Evolutionary conservation across 35 echinoderm and acorn worm genomes (phyloP), one percentile per base, ranked within the genome.

Genomic region (Holothuria glaberrima): DNA sequence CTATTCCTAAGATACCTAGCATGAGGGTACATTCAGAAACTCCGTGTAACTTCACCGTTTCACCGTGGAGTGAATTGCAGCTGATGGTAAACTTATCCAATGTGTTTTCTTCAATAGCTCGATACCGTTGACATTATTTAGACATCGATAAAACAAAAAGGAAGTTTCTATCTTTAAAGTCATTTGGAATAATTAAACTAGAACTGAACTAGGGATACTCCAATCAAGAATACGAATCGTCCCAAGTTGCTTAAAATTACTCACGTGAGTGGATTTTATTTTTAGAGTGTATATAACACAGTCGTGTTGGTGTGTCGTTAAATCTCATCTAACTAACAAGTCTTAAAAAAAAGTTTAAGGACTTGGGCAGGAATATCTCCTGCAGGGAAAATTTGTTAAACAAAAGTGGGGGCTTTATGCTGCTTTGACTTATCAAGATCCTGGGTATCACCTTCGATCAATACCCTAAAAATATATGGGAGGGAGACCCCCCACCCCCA

Each of bases 241-340:
- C 21, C 21, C 62, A 65, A 16, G 13, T 65, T 65, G 62, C 62
- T 24, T 65, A 20, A 65, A 65, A 18, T 65, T 65, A 65, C 62
- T 65, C 21, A 6, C 17, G 62, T 7, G 62, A 21, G 62, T 65
- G 28, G 21, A 65, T 65, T 65, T 65, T 65, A 16, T 65, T 65
- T 65, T 65, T 65, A 65, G 62, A 65, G 62, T 65, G 62, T 65
- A 17, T n/a, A n/a, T n/a, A n/a, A n/a, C n/a, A 64, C 60, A 64
- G 7, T 7, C 2, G 7, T 41, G 2, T 41, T 41, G 2, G 2
- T 2, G 2, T 7, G 36, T 7, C 36, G 36, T 41, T 41, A 2
- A 41, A 41, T 41, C 36, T 41, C 36, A 41, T n/a, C n/a, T n/a
- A n/a, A n/a, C n/a, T n/a, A n/a, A n/a, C n/a, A n/a, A n/a, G n/a